Conservation (phyloP, 2,113 vertebrate genomes). For the Asarcornis scutulata region DNA sequence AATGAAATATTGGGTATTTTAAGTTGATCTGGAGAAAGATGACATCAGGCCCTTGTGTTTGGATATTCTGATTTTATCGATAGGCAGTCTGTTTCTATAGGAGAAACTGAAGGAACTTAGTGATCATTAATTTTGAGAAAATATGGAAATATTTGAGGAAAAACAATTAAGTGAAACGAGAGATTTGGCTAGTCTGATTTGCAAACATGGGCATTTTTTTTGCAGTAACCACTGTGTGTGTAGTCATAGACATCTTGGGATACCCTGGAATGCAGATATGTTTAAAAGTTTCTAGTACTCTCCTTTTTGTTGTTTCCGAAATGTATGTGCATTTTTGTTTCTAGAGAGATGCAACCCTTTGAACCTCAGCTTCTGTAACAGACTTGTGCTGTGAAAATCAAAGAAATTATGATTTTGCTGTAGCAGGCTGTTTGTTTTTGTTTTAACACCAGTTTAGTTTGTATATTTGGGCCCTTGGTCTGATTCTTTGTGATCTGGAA, state of each 20-base stretch:
- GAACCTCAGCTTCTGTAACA: not conserved
- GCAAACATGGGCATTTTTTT: not conserved
- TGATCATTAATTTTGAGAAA: not conserved
- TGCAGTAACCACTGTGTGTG: not conserved
- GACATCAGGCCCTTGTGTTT: slow-evolving; percentile 8
- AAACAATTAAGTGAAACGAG: not conserved
- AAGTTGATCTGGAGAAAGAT: not conserved
- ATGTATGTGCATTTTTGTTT: not conserved
- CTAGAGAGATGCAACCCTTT: not conserved
- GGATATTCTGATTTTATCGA: not conserved
- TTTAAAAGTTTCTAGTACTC: not conserved
- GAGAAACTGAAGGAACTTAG: not conserved
- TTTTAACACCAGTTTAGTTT: not conserved
- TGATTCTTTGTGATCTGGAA: slow-evolving; percentile 17
- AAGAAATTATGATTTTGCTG: not conserved
- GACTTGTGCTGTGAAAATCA: not conserved
- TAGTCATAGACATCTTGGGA: not conserved
- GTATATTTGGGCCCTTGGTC: not conserved
- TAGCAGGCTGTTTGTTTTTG: not conserved
- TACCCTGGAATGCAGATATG: not conserved
- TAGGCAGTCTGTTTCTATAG: not conserved
- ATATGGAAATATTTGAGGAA: not conserved
- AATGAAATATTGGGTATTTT: slow-evolving; percentile 2
- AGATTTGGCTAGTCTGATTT: not conserved
- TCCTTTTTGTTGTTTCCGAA: not conserved